Percentiles rank a stretch among this genome's conserved stretches.
These are phyloP conservation scores for Pseudocheirus occidentalis DNA, from an alignment of 2,797 vertebrate genomes.

Conservation along the genomic window DNA sequence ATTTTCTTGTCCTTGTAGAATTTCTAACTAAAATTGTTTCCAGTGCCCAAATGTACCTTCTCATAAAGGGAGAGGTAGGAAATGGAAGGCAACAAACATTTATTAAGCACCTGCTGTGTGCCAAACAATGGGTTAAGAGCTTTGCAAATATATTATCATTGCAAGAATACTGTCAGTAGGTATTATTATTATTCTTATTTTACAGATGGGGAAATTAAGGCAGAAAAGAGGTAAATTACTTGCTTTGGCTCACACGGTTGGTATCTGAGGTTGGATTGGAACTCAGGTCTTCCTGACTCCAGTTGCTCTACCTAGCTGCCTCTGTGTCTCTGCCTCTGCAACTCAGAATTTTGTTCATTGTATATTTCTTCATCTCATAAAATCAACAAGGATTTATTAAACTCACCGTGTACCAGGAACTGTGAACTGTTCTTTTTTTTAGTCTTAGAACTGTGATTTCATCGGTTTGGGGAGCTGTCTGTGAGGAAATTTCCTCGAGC, in stretches of 20 bases:
- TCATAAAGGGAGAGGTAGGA: not conserved
- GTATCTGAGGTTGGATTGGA: not conserved
- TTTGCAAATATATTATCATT: not conserved
- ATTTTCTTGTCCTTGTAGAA: not conserved
- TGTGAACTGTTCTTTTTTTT: too few species aligned
- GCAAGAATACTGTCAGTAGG: not conserved
- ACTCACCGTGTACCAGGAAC: too few species aligned
- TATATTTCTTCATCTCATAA: too few species aligned
- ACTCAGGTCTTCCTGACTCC: too few species aligned
- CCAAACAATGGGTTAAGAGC: not conserved
- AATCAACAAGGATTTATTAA: too few species aligned
- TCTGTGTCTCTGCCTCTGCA: too few species aligned
- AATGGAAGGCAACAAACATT: not conserved
- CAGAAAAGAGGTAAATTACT: not conserved
- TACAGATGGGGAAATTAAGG: not conserved
- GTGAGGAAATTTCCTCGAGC: too few species aligned
- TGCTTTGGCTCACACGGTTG: not conserved
- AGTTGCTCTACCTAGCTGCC: too few species aligned
- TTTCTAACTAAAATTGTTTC: not conserved
- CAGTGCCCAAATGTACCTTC: not conserved
- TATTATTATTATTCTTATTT: not conserved
- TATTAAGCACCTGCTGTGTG: not conserved
- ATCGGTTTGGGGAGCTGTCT: too few species aligned
- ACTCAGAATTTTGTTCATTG: too few species aligned
- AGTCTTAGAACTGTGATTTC: too few species aligned